Evolutionary conservation across 1,140 invertebrate genomes (phyloP), one percentile per base, ranked within the genome.

Genomic region (Ostrea edulis): DNA sequence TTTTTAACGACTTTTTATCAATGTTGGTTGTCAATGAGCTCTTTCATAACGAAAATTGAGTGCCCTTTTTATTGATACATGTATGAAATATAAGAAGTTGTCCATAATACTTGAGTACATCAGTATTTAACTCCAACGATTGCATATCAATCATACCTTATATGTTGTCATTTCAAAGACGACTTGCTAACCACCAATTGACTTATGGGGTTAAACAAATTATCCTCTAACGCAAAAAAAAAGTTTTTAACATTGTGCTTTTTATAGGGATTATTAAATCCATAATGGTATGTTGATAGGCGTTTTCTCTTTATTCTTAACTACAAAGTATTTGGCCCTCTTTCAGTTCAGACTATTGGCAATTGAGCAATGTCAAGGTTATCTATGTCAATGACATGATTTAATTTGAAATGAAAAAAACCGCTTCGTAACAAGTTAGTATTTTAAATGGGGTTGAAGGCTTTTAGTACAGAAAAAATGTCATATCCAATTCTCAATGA

Each of bases 201-300:
- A 77, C 68, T 77, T 77, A 14, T 77, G 29, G 68, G 68, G 68
- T 77, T 77, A 77, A 77, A 25, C 68, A 77, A 71, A 77, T 77
- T 77, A 77, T 77, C 68, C 25, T 77, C 68, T 77, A 77, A 29
- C 68, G 68, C 68, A 77, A 77, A 77, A 62, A 77, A 62, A 77
- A 77, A 77, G 25, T 77, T 77, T 77, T 14, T 29, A 77, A 29
- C 12, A 29, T 29, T 25, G 29, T 17, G 22, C 68, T 77, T 77
- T 77, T 77, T 77, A 77, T 77, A 77, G 68, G 29, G 25, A 25
- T 29, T 77, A 77, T 77, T 77, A 77, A 29, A 14, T 17, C 68
- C 9, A 29, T 35, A 77, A 77, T 77, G 35, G 68, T 77, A 14
- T 22, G 68, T 77, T 77, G 68, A 77, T 77, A 77, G 68, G 68